Conservation (phyloP, 2,888 invertebrate species). For the Lymantria dispar region DNA sequence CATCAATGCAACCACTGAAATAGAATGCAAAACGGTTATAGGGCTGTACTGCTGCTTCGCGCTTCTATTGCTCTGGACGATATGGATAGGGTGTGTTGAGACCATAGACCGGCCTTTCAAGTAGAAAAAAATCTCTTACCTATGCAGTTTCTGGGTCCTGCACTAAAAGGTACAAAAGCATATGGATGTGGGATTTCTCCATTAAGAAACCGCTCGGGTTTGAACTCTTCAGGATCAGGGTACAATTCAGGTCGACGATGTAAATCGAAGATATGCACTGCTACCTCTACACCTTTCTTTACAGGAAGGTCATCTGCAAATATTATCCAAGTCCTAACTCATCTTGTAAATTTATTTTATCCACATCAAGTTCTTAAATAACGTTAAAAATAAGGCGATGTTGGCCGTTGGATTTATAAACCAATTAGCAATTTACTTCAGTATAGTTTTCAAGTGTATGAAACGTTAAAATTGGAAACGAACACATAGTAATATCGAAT, state of each 20-base stretch:
- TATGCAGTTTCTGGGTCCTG: slow-evolving; percentile 86
- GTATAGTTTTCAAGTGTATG: no score
- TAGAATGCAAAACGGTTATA: no score
- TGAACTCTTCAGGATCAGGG: slow-evolving; percentile 86
- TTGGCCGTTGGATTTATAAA: no score
- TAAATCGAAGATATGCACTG: slow-evolving; percentile 82
- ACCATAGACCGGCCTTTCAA: neutral
- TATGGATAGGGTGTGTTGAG: neutral
- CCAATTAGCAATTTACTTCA: no score
- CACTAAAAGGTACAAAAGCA: slow-evolving; percentile 85
- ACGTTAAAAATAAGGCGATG: no score
- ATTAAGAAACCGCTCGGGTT: slow-evolving; percentile 83
- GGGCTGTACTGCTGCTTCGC: no score
- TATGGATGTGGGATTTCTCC: slow-evolving; percentile 81
- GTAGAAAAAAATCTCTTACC: slow-evolving; percentile 55
- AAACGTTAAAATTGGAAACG: no score
- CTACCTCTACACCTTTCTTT: slow-evolving; percentile 70
- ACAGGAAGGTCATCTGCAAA: slow-evolving; percentile 63
- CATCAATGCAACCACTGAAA: no score
- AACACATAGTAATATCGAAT: no score
- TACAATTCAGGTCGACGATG: slow-evolving; percentile 84
- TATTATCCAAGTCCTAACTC: neutral
- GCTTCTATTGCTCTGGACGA: neutral
- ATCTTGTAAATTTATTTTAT: no score
- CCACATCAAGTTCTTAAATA: no score